Conservation (phyloP, 2,113 vertebrate species). For the Tricholaema leucomelas region DNA sequence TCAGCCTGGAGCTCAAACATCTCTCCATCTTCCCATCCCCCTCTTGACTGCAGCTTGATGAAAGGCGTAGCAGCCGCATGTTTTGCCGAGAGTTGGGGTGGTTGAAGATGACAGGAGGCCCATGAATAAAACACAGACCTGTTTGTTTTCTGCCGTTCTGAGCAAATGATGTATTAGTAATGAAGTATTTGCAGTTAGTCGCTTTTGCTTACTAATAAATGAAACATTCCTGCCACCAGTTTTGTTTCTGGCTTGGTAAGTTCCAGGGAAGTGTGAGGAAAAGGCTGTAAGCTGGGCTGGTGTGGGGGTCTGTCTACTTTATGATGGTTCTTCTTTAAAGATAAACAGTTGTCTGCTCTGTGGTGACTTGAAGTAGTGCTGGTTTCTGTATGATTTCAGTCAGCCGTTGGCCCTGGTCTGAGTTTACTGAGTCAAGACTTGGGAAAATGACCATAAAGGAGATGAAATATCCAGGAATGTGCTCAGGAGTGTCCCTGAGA, state of each 20-base stretch:
- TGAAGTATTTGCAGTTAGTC: constrained; percentile 35
- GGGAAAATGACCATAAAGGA: neutral
- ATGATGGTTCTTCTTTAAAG: neutral
- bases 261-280: neutral
- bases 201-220: constrained; percentile 40
- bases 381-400: neutral
- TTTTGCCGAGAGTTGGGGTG: neutral
- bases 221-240: neutral
- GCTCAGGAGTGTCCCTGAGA: accelerated
- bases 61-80: accelerated
- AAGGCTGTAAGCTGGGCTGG: neutral
- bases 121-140: constrained; percentile 49
- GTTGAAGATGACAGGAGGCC: neutral
- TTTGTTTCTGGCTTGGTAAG: neutral
- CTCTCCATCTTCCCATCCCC: neutral
- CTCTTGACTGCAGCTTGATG: accelerated
- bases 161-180: constrained; percentile 54
- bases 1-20: neutral
- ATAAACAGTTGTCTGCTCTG: neutral
- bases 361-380: neutral
- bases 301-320: neutral
- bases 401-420: neutral
- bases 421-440: neutral
- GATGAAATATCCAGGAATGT: neutral
- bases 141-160: neutral